These are phyloP conservation scores for Zeus faber DNA, from an alignment of 2,113 vertebrate species.

Conservation along the genomic window DNA sequence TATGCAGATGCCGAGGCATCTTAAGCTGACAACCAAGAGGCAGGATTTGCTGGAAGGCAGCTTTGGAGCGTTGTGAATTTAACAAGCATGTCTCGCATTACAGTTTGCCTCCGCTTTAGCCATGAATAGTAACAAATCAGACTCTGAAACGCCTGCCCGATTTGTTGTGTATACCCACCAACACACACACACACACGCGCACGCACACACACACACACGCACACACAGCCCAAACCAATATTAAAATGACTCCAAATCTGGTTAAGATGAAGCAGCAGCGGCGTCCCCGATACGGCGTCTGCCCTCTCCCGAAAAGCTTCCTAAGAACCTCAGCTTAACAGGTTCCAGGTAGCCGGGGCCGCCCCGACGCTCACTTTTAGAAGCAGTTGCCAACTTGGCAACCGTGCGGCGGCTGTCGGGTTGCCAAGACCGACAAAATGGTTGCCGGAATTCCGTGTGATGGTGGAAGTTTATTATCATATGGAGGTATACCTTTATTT, in stretches of 20 bases:
- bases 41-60: conserved; percentile 72
- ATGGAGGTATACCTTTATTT: too few species aligned
- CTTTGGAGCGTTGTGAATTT: conserved; percentile 79
- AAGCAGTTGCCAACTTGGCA: too few species aligned
- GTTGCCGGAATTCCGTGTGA: too few species aligned
- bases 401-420: too few species aligned
- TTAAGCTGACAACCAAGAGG: conserved; percentile 77
- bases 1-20: conserved; percentile 75
- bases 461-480: too few species aligned
- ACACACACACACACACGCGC: background rate
- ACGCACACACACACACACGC: conserved; percentile 12
- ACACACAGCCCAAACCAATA: conserved; percentile 50
- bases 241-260: conserved; percentile 63
- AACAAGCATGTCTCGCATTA: conserved; percentile 78
- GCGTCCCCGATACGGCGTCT: conserved; percentile 66
- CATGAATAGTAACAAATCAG: conserved; percentile 77
- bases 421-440: too few species aligned
- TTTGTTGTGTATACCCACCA: conserved; percentile 59
- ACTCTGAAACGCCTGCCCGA: conserved; percentile 74
- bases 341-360: too few species aligned
- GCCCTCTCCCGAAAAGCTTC: conserved; percentile 35
- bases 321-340: conserved; percentile 33
- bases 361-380: too few species aligned
- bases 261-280: conserved; percentile 71
- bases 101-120: conserved; percentile 74